Percentiles rank a stretch among this genome's conserved stretches.
These are phyloP conservation scores for Apamea anceps DNA, from an alignment of 2,888 invertebrate species.

Conservation along the genomic window DNA sequence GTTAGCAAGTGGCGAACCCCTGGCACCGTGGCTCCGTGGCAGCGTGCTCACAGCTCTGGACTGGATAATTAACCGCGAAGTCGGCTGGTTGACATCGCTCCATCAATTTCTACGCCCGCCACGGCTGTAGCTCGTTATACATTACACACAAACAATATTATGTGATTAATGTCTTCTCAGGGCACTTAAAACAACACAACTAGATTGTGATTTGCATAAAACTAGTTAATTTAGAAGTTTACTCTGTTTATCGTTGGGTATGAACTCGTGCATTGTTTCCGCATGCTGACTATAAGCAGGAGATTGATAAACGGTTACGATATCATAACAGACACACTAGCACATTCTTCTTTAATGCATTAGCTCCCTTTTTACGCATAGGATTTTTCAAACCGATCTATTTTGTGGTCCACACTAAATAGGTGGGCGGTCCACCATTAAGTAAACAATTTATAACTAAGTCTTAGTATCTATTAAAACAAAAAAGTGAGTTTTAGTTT, in stretches of 20 bases:
- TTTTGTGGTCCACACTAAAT: too few relatives aligned
- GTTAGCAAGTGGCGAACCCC: slow-evolving; percentile 64
- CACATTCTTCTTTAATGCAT: neutral
- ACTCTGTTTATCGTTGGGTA: slow-evolving; percentile 56
- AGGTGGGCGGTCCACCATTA: too few relatives aligned
- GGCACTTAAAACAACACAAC: slow-evolving; percentile 81
- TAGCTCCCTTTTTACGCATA: neutral
- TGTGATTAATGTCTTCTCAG: slow-evolving; percentile 86
- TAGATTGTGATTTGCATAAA: slow-evolving; percentile 88
- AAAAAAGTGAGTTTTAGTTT: neutral
- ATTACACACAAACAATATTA: slow-evolving; percentile 87
- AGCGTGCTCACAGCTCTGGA: slow-evolving; percentile 63
- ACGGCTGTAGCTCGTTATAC: slow-evolving; percentile 77
- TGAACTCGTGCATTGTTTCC: slow-evolving; percentile 38
- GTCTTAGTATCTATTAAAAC: too few relatives aligned
- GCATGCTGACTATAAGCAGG: slow-evolving; percentile 1
- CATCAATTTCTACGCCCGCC: slow-evolving; percentile 84
- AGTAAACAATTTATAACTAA: neutral
- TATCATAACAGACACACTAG: neutral
- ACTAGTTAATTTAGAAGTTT: slow-evolving; percentile 86
- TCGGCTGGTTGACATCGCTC: slow-evolving; percentile 84
- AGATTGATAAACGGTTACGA: slow-evolving; percentile 20
- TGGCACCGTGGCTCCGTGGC: slow-evolving; percentile 53
- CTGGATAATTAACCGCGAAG: slow-evolving; percentile 85
- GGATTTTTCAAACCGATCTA: neutral